Base-by-base conservation (phyloP, 1,140 invertebrate species). In the Neodiprion pinetum region DNA sequence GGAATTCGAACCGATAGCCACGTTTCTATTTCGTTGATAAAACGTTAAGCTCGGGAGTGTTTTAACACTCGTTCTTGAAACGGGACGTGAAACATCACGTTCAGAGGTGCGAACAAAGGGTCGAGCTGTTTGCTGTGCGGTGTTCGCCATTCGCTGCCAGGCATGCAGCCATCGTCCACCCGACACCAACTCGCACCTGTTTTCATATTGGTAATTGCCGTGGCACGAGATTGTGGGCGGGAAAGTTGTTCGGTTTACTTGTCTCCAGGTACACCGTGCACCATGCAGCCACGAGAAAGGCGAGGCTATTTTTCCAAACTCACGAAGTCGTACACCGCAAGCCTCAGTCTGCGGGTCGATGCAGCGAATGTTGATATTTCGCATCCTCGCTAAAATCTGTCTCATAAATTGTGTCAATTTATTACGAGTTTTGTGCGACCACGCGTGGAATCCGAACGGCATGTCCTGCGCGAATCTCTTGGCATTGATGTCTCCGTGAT, bases 181-280 rank as follows among this genome's bases (percentile, higher is more conserved):
- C n/a, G 53, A 61, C n/a, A 12, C 11, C 53, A 61, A 12, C 53
- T 12, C 11, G 53, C 53, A 61, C 53, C 53, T 61, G 53, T 61
- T 61, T 61, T 61, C 11, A 17, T 61, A 61, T 61, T 17, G n/a
- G 53, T 61, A 17, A 61, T 61, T 61, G 53, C 70, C 49, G 69
- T 47, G 71, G 61, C 50, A 48, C 74, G 74, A 78, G 74, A 81
- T 80, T 76, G 80, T 81, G 77, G 78, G 80, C 76, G 77, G 80
- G 77, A 81, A 81, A 81, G 78, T 78, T 78, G 76, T 79, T 81
- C 77, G 75, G 74, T 53, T 70, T 72, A 72, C 75, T 77, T 72
- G 73, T 72, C 71, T 50, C 73, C 53, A 17, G 28, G 28, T 40
- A 40, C 28, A 40, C 28, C 28, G 28, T 40, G 28, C 28, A 40